Evolutionary conservation across 2,797 vertebrate genomes (phyloP).

Genomic region (Furcifer pardalis): DNA sequence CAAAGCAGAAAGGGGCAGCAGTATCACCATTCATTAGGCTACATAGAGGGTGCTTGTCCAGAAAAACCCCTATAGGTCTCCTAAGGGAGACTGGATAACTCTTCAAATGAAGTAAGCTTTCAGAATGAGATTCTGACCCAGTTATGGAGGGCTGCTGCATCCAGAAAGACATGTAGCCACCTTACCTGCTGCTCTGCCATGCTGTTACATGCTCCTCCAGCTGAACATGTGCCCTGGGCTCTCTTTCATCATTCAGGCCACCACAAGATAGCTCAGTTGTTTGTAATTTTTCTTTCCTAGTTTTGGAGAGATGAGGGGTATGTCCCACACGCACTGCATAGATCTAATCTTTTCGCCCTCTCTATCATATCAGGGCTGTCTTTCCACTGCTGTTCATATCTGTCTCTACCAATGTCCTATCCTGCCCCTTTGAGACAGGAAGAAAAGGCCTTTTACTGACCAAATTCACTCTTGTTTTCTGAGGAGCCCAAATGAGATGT

Average conservation of each 20-base stretch:
- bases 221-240: not conserved
- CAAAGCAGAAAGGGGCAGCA: no score
- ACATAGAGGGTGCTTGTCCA: no score
- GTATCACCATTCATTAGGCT: no score
- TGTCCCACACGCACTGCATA: not conserved
- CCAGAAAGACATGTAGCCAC: no score
- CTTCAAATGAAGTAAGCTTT: no score
- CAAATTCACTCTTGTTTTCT: not conserved
- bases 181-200: not conserved
- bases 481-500: not conserved
- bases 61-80: no score
- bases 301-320: not conserved
- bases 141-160: no score
- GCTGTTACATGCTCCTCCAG: not conserved
- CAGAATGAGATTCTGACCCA: no score
- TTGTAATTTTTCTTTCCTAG: not conserved
- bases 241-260: not conserved
- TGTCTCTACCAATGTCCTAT: not conserved
- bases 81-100: no score
- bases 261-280: not conserved
- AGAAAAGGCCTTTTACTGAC: not conserved
- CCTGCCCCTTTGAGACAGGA: not conserved
- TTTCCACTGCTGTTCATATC: conserved; percentile 5
- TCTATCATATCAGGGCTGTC: not conserved
- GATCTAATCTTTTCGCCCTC: not conserved